Base-by-base conservation (phyloP, 2,113 vertebrate genomes). In the Labeo rohita region DNA sequence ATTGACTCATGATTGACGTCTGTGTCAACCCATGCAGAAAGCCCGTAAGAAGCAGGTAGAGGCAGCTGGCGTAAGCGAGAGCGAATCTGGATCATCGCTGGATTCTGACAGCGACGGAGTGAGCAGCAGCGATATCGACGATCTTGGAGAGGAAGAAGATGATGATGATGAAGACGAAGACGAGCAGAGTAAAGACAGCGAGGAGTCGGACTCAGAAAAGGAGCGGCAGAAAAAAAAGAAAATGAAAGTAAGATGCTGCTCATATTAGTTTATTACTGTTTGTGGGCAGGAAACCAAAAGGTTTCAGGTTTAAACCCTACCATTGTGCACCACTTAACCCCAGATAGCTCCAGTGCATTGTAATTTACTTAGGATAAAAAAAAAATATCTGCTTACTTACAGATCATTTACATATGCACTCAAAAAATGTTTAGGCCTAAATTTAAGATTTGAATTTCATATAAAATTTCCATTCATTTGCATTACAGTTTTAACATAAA, bases 81-180 rank as follows among this genome's bases (percentile, higher is more conserved):
- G 97, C 84, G 98, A 99, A 89, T 98, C 97, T 0, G 98, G 97
- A 88, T 96, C 98, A 23, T 97, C 97, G 12, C 97, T 98, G 54
- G 97, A 99, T 92, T 98, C 96, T 83, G 97, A 98, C 21, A 98
- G 97, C 84, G 97, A 99, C 88, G 98, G 96, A n/a, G 95, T 97
- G 83, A 97, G 98, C 87, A 99, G 97, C 87, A 98, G 97, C 65
- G 97, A 99, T 89, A 96, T 98, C 0, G 98, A 99, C 87, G 98
- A 99, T 89, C 92, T 98, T 3, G 96, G 96, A 11, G 98, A 98
- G 84, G 97, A 98, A 86, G 98, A 98, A 63, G 97, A 97, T 21
- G 97, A 98, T 3, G 95, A 95, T 0, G 94, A 92, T 0, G 94
- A 95, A 0, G 95, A 95, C 0, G 95, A 96, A 11, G 96, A 97